Evolutionary conservation across 2,113 vertebrate species (phyloP).

Genomic region (Engraulis encrasicolus): DNA sequence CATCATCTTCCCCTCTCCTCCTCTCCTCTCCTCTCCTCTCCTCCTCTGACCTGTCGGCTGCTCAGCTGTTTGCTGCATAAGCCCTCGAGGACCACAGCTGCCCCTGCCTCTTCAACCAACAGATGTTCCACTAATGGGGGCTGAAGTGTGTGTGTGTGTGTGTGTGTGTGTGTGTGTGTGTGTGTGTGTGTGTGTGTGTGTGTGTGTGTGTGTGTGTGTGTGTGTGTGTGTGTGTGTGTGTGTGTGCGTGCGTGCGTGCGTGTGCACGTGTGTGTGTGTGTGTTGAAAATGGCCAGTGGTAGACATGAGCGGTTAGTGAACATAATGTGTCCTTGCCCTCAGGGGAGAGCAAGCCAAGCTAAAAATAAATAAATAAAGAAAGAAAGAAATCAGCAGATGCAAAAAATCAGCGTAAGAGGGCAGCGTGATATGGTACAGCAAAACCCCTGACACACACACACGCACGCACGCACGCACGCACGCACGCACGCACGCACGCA

Average conservation of each 20-base stretch:
- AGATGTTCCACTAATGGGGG: constrained; percentile 15
- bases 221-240: background rate
- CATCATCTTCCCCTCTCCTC: constrained; percentile 21
- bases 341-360: background rate
- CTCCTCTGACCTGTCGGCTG: background rate
- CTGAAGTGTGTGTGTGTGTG: background rate
- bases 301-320: background rate
- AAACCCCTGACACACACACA: no score
- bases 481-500: no score
- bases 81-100: background rate
- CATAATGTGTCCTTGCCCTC: background rate
- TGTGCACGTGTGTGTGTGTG: background rate
- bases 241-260: background rate
- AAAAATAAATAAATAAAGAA: no score
- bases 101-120: background rate
- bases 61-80: constrained; percentile 27
- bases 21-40: background rate
- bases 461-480: no score
- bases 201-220: constrained; percentile 5
- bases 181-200: background rate
- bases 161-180: background rate
- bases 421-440: no score
- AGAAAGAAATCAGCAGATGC: background rate
- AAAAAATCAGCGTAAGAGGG: background rate
- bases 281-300: background rate